phyloP scores from a whole-genome alignment of 1,140 invertebrate genomes.

The Aphelenchoides fujianensis region DNA sequence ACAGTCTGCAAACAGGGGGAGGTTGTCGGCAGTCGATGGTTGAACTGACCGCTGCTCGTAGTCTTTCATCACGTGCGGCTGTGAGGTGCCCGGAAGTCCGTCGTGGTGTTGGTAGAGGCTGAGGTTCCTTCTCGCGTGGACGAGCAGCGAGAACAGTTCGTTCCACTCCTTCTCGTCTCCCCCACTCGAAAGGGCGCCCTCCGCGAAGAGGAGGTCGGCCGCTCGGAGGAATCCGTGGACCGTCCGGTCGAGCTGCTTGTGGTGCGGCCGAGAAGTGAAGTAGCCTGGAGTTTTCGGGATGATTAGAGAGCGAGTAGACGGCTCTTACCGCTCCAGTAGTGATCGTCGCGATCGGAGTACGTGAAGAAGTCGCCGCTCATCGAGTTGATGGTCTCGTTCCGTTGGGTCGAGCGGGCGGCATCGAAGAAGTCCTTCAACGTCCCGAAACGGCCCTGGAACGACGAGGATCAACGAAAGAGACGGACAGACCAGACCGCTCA shows the following conservation, averaged over 20 bases:
- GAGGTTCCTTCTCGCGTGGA: constrained; percentile 73
- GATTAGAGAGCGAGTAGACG: background rate
- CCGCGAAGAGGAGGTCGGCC: constrained; percentile 76
- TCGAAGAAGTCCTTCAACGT: constrained; percentile 88
- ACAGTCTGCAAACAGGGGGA: background rate
- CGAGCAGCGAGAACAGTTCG: constrained; percentile 68
- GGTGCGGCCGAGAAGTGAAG: constrained; percentile 84
- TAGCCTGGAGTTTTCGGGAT: constrained; percentile 68
- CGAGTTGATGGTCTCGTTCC: constrained; percentile 69
- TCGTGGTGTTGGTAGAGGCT: constrained; percentile 94
- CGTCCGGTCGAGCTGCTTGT: constrained; percentile 84
- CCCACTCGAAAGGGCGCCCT: constrained; percentile 65
- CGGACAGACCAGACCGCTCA: no score
- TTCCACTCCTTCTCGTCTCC: background rate
- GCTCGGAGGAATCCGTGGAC: constrained; percentile 69
- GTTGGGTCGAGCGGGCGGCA: constrained; percentile 68
- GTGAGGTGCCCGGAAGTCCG: constrained; percentile 75
- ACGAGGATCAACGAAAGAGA: background rate
- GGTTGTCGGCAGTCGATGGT: no score
- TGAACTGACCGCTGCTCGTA: constrained; percentile 54
- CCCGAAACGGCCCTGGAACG: constrained; percentile 73
- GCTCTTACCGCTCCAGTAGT: constrained; percentile 86
- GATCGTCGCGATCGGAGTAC: constrained; percentile 86
- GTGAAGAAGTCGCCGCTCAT: constrained; percentile 93
- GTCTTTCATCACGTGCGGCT: constrained; percentile 38